Base-by-base conservation (phyloP, 1,140 invertebrate species). In the Tribolium madens region DNA sequence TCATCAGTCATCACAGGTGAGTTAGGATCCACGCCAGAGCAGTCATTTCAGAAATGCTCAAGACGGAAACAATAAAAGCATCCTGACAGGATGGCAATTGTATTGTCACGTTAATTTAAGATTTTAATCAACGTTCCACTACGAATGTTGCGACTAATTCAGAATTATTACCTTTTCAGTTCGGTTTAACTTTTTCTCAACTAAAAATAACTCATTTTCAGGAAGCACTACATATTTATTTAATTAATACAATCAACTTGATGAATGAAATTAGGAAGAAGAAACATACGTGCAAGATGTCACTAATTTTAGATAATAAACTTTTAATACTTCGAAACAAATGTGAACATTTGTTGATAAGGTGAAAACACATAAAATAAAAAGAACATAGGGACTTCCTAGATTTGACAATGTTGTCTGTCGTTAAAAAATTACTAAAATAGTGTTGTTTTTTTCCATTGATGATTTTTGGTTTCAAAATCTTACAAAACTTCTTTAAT, bases 281-380 rank as follows among this genome's bases (percentile, higher is more conserved):
- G 31, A 31, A 33, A 64, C 57, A 64, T 31, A 64, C 26, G 57
- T 31, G 26, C 21, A 33, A 64, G 57, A n/a, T 33, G 57, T 33
- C n/a, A 14, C 26, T 64, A 64, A 64, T 64, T 64, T 64, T 64
- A 64, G 57, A 64, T 64, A 33, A 33, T 64, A 57, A 57, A 57
- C 52, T 57, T 57, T 57, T 57, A 64, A 42, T 7, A 42, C 0
- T 42, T 9, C 9, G 36, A n/a, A 42, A 42, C 36, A 42, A 42
- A 42, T 42, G 36, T n/a, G n/a, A 42, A 9, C 36, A 42, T 42
- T 42, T 42, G 36, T 42, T 42, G 36, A 42, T 7, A 42, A 42
- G 4, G 4, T 4, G n/a, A 42, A 42, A 42, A 42, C 36, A 42
- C 36, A 9, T 9, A 42, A 42, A 42, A 21, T 21, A 4, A 21